These are phyloP conservation scores for Aplochiton taeniatus DNA, from an alignment of 2,797 vertebrate species.

Conservation along the genomic window DNA sequence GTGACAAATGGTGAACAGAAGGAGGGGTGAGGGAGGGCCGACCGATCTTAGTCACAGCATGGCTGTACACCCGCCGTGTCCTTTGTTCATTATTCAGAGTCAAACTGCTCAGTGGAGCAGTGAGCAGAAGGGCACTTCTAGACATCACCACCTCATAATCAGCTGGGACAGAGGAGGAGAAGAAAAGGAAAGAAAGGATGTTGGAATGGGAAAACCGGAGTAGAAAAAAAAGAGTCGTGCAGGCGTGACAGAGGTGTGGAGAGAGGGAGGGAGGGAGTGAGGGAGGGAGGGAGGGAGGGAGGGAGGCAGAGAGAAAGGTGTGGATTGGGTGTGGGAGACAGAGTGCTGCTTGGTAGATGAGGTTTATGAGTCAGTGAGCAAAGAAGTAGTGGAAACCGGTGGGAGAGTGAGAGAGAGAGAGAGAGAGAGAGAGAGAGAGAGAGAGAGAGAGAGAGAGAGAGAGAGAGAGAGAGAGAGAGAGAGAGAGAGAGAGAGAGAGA, in stretches of 20 bases:
- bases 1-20: not conserved
- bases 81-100: constrained; percentile 38
- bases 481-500: not conserved
- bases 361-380: too few species aligned
- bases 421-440: not conserved
- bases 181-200: not conserved
- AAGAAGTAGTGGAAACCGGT: too few species aligned
- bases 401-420: not conserved
- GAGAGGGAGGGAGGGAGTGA: constrained; percentile 19
- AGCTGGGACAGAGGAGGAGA: constrained; percentile 20
- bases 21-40: not conserved
- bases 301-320: not conserved
- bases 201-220: not conserved
- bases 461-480: not conserved
- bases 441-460: not conserved
- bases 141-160: constrained; percentile 23
- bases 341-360: not conserved
- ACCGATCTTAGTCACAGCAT: not conserved
- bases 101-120: constrained; percentile 28
- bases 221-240: not conserved
- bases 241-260: constrained; percentile 15
- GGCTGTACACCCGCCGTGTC: not conserved
- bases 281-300: constrained; percentile 19
- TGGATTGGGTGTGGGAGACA: not conserved
- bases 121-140: constrained; percentile 31